A percentile compares a stretch with the other conserved stretches of the same genome.
These are phyloP conservation scores for Cyprinodon brontotheroides DNA, from an alignment of 2,113 vertebrate species.

Conservation along the genomic window DNA sequence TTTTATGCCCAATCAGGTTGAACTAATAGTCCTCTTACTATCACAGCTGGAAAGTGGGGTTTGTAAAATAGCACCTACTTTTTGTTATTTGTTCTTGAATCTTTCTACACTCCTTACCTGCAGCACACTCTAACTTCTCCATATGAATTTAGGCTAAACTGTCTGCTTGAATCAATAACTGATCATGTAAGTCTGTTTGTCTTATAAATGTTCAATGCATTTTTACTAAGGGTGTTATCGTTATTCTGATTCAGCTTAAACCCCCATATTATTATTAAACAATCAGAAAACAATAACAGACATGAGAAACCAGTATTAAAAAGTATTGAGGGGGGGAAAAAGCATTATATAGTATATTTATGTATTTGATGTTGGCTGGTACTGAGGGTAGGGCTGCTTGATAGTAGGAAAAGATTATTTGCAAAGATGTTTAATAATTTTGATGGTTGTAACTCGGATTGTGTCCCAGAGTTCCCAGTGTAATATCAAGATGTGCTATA, in stretches of 20 bases:
- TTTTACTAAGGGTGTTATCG: neutral
- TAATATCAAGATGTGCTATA: neutral
- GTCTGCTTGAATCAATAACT: neutral
- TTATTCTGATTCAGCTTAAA: neutral
- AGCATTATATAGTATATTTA: neutral
- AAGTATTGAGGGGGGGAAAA: neutral
- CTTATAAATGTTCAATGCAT: neutral
- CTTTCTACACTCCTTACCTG: neutral
- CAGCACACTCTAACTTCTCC: neutral
- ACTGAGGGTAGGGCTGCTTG: neutral
- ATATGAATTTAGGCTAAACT: neutral
- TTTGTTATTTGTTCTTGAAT: neutral
- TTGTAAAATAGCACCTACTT: neutral
- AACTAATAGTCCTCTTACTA: neutral
- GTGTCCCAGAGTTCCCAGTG: too few species aligned
- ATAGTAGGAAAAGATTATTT: too few species aligned
- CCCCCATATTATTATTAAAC: neutral
- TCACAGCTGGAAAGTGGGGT: neutral
- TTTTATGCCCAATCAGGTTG: neutral
- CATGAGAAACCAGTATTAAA: too few species aligned
- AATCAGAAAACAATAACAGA: neutral
- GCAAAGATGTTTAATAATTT: too few species aligned
- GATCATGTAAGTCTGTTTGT: neutral
- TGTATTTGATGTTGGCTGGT: neutral
- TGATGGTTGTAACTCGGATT: too few species aligned